Evolutionary conservation across 2,113 vertebrate species (phyloP), one percentile per base, ranked within the genome.

Genomic region (Sebastes fasciatus): DNA sequence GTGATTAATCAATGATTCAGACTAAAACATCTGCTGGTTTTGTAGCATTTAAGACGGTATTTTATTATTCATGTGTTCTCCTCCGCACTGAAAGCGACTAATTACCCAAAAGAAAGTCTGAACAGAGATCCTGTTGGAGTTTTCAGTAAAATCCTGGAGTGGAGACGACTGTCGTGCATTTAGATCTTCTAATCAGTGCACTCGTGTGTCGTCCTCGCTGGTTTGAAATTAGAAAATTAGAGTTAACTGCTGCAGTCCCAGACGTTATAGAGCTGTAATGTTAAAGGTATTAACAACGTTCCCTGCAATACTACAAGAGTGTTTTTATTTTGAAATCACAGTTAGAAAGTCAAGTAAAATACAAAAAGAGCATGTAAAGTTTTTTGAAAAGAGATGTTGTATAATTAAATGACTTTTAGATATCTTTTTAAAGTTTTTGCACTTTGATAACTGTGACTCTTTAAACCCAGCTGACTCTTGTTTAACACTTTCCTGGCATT

Each of bases 41-140:
- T 75, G 60, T 60, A 26, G 55, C 60, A 62, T 90, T 92, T 84
- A 79, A 40, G 34, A 48, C 79, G 54, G 48, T 72, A 52, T 60
- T 88, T 79, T 40, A 89, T 93, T 85, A 90, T 90, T 87, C 61
- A 85, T 82, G 70, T 61, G 4, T 78, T 80, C 58, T 67, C 74
- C 49, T 66, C 48, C 46, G 26, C 42, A 43, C 70, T 69, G 63
- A 85, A 77, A 80, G 26, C 7, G 58, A 70, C 57, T 89, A 88
- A 93, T 91, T 86, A 84, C 16, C 60, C 12, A 80, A 87, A 85
- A 82, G 78, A 85, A 79, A 80, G 72, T 54, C 6, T 43, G 52
- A 76, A 75, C 68, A 55, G 40, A 77, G 49, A 73, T 77, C 40
- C 54, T 72, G 69, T 77, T 72, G 54, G 10, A 78, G 69, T 82